Evolutionary conservation across 2,113 vertebrate species (phyloP).

Genomic region (Monopterus albus): DNA sequence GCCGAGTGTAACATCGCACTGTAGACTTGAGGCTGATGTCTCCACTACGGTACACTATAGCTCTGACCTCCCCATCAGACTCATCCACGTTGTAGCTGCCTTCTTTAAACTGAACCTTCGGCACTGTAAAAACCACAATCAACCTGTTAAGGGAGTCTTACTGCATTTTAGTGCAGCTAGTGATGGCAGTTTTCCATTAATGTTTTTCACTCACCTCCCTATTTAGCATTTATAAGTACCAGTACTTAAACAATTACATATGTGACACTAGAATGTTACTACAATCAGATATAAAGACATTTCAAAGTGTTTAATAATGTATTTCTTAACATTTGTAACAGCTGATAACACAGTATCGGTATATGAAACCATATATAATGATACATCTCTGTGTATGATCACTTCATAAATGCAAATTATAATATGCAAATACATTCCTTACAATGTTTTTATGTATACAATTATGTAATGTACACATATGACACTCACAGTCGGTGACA

Average conservation of each 20-base stretch:
- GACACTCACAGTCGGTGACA: conserved; percentile 80
- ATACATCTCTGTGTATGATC: too few relatives aligned
- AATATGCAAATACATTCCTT: too few relatives aligned
- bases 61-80: conserved; percentile 78
- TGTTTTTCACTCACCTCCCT: background rate
- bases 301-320: background rate
- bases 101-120: conserved; percentile 86
- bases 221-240: background rate
- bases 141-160: background rate
- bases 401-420: too few relatives aligned
- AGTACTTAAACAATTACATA: background rate
- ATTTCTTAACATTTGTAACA: background rate
- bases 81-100: conserved; percentile 81
- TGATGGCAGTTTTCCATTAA: background rate
- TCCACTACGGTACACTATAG: conserved; percentile 81
- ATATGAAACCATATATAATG: too few relatives aligned
- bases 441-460: too few relatives aligned
- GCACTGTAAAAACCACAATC: conserved; percentile 70
- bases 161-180: background rate
- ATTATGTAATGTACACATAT: too few relatives aligned
- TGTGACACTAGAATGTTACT: too few relatives aligned
- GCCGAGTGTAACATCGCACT: conserved; percentile 83
- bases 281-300: background rate
- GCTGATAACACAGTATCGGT: too few relatives aligned
- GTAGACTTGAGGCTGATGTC: conserved; percentile 81